Percentiles rank a stretch among this genome's conserved stretches.
phyloP scores from a whole-genome alignment of 2,888 invertebrate genomes.

The Linnaemya tessellans region DNA sequence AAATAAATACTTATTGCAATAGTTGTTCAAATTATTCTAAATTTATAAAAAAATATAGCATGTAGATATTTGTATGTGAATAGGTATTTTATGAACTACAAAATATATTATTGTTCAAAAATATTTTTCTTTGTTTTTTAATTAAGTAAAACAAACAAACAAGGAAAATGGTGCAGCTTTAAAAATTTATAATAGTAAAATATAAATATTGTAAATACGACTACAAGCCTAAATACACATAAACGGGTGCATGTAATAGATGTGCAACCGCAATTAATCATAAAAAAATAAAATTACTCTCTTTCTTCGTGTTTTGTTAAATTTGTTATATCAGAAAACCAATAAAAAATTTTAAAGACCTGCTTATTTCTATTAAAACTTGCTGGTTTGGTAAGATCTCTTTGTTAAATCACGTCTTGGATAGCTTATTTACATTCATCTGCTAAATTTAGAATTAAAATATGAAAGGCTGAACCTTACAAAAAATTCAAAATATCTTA shows the following conservation, averaged over 20 bases:
- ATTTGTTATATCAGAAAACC: no score
- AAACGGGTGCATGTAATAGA: conserved; percentile 47
- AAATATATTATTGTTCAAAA: background rate
- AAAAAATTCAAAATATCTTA: no score
- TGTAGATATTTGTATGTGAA: background rate
- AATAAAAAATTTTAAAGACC: background rate
- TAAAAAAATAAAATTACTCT: background rate
- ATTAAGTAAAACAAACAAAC: conserved; percentile 34
- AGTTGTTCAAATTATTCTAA: background rate
- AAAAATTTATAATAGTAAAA: conserved; percentile 29
- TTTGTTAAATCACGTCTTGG: background rate
- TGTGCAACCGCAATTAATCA: no score
- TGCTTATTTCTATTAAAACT: background rate
- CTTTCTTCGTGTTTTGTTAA: background rate
- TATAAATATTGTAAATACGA: conserved; percentile 58
- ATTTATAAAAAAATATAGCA: background rate
- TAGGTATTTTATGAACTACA: background rate
- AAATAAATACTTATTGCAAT: background rate
- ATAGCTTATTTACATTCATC: background rate
- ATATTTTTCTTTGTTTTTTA: background rate
- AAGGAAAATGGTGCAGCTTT: conserved; percentile 79
- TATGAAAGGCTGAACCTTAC: no score
- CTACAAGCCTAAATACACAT: conserved; percentile 56
- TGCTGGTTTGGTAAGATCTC: background rate
- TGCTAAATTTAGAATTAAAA: background rate